Percentiles rank a stretch among this genome's conserved stretches.
phyloP scores from a whole-genome alignment of 2,888 invertebrate species.

The Cyaniris semiargus region DNA sequence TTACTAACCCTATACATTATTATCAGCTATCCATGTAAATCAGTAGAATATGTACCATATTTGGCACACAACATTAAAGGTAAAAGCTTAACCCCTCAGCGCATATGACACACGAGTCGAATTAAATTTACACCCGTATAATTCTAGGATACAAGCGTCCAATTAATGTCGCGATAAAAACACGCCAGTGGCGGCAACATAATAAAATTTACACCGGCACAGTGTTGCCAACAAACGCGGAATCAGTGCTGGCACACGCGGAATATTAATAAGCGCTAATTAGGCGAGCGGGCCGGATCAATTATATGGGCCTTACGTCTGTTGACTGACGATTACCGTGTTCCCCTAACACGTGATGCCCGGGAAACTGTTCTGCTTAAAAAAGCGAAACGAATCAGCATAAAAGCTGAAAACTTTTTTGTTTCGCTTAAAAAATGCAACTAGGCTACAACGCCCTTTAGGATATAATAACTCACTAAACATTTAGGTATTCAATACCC shows the following conservation, averaged over 20 bases:
- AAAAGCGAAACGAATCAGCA: not conserved
- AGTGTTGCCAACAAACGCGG: slow-evolving; percentile 30
- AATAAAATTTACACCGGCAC: slow-evolving; percentile 46
- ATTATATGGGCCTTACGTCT: slow-evolving; percentile 37
- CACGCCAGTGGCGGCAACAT: slow-evolving; percentile 41
- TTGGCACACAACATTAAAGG: not conserved
- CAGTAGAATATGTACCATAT: not conserved
- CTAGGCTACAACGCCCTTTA: not conserved
- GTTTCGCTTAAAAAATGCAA: not conserved
- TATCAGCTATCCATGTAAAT: not conserved
- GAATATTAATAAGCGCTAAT: slow-evolving; percentile 57
- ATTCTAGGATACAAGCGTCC: slow-evolving; percentile 15
- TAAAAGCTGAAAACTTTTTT: not conserved
- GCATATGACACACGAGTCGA: not conserved
- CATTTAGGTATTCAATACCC: not conserved
- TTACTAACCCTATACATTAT: no score
- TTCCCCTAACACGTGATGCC: not conserved
- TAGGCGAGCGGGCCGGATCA: slow-evolving; percentile 43
- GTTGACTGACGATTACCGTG: slow-evolving; percentile 32
- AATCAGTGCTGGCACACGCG: slow-evolving; percentile 43
- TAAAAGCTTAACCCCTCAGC: not conserved
- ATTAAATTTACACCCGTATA: not conserved
- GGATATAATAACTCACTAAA: not conserved
- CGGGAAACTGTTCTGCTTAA: not conserved
- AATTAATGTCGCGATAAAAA: slow-evolving; percentile 19